Percentiles rank a stretch among this genome's conserved stretches.
These are phyloP conservation scores for Anneissia japonica DNA, from an alignment of 35 echinoderm and acorn worm species.

Conservation along the genomic window DNA sequence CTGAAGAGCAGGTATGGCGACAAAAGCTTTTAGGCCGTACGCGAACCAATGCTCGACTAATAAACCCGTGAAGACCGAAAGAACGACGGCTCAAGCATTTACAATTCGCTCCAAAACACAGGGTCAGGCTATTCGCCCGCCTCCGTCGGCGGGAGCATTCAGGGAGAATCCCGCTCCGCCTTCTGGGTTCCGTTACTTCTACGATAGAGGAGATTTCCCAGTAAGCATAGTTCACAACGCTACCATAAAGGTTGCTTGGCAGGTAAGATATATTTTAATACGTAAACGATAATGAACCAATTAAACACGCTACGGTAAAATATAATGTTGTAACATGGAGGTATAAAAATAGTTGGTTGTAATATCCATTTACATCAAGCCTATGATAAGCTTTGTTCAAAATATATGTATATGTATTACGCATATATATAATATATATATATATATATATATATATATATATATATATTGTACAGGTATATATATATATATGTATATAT, in stretches of 20 bases:
- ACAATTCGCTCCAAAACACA: not conserved
- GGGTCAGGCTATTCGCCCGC: not conserved
- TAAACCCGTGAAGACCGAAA: not conserved
- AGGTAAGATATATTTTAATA: conserved; percentile 50
- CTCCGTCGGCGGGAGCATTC: conserved; percentile 54
- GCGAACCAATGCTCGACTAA: not conserved
- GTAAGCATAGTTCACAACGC: conserved; percentile 72
- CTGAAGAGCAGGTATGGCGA: not conserved
- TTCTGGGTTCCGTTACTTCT: conserved; percentile 72
- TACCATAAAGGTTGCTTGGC: conserved; percentile 77
- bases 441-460: no score
- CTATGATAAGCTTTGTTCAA: not conserved
- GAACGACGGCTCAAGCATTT: not conserved
- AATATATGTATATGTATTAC: not conserved
- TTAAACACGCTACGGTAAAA: not conserved
- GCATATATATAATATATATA: not conserved
- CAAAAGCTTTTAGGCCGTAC: not conserved
- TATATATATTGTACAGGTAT: no score
- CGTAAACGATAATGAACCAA: not conserved
- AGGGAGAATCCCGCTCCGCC: conserved; percentile 25
- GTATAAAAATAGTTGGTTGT: not conserved
- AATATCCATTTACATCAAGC: not conserved
- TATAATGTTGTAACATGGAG: not conserved
- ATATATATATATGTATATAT: no score
- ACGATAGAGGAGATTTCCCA: conserved; percentile 81